Evolutionary conservation across 92 coral and sea anemone genomes (phyloP), one percentile per base, ranked within the genome.

Genomic region (Bergia sp.): DNA sequence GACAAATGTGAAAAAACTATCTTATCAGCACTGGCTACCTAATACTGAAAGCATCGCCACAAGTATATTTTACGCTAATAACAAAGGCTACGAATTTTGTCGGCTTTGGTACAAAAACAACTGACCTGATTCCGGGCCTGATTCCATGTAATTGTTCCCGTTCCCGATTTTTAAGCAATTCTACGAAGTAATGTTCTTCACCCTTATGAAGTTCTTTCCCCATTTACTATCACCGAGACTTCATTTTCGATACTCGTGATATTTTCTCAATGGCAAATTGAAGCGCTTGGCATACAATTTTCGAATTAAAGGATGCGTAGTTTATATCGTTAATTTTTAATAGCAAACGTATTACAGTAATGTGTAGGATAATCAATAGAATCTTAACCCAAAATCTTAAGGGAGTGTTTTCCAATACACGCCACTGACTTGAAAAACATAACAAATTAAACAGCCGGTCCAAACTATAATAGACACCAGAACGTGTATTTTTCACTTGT

Each of bases 241-340:
- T 37, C 72, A 57, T 37, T 58, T 81, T 65, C 29, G 40, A 53
- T 12, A 7, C 43, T 79, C 66, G 38, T 81, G 67, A 65, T 65
- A 50, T 79, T 29, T 79, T 43, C 67, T 79, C 53, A 66, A 79
- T 45, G 15, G 47, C 74, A 37, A 81, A 58, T n/a, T 55, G 36
- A 38, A 39, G 49, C 71, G 72, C 73, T 65, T 81, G 29, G 74
- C 40, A 12, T 57, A 81, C 85, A 81, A 37, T 64, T 81, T 81
- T 39, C 50, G 50, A 57, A 55, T 81, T 57, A 57, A 80, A 57
- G 72, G 40, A 18, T 55, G 71, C 73, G 49, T 40, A 80, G 85
- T 61, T 81, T 81, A 29, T 65, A 1, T 57, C 16, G 49, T 81
- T 38, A 81, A 81, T 81, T 20, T 81, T 81, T 81, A 81, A 81